Base-by-base conservation (phyloP, 2,888 invertebrate genomes). In the Chloroclystis v-ata region DNA sequence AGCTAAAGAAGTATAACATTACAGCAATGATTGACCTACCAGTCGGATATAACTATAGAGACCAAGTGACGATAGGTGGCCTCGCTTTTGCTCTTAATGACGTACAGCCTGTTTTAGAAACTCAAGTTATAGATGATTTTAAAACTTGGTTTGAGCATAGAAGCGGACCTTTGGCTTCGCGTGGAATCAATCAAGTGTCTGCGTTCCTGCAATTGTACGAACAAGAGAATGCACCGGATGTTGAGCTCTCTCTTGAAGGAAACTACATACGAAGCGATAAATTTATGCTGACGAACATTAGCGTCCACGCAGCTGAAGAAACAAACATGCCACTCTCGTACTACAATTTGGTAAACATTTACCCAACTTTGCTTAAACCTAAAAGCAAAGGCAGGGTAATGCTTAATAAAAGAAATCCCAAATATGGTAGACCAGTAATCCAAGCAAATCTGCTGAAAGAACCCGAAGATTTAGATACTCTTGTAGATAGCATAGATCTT, bases 381-480 rank as follows among this genome's bases (percentile, higher is more conserved):
- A 87, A 85, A 61, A 88, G 88, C 54, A 79, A 65, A 67, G 88
- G 88, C 5, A 82, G 75, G 61, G 79, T 88, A 0, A 73, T 71
- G 48, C 59, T 87, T 8, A 85, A 85, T 56, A 85, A 83, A 62
- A 75, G 75, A 52, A 87, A 85, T 42, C 85, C 87, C 0, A 85
- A 85, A 61, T 80, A 82, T 49, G 87, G 87, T n/a, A 61, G 88
- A 42, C 87, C 87, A 2, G 60, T 82, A 1, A 75, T 88, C 47
- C 84, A 84, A 71, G 84, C 87, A 0, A 88, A 88, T 61, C 68
- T 88, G 4, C 62, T 88, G 0, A 88, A 85, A 52, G 85, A 86
- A 57, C 45, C 72, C n/a, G 84, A 85, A 59, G 88, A 88, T 63
- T 69, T 87, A 38, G 75, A 82, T 49, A 79, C 81, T 9, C 63